Base-by-base conservation (phyloP, 1,140 invertebrate species). In the Ganaspis sp. region DNA sequence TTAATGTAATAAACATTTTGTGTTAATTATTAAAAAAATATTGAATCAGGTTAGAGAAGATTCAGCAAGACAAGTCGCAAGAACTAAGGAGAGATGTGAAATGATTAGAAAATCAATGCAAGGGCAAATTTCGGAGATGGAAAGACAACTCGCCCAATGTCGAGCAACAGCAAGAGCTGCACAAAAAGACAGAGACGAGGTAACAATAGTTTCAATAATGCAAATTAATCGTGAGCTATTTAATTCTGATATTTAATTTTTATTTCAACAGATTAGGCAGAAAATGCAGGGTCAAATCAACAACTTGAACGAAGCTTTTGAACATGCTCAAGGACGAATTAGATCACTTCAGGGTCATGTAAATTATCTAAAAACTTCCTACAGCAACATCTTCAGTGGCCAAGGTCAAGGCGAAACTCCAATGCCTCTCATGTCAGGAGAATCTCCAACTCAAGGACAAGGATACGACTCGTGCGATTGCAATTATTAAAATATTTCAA, bases 221-320 rank as follows among this genome's bases (percentile, higher is more conserved):
- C n/a, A n/a, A n/a, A n/a, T n/a, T n/a, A n/a, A n/a, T n/a, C n/a
- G n/a, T n/a, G n/a, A 34, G 45, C n/a, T 26, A 40, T 40, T 73
- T 64, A 9, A 40, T 42, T 45, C 37, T 34, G 72, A 34, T n/a
- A n/a, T n/a, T n/a, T n/a, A n/a, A n/a, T 77, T 64, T 23, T 29
- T 54, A 37, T 53, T 15, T n/a, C 19, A 23, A 2, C 79, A 94
- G 92, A 92, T 95, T 17, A 89, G 94, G 77, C 92, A 93, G 78
- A 94, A 94, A 76, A 94, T 95, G 93, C 93, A 94, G 79, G 92
- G 92, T 73, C 94, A 95, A 84, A 94, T 95, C 64, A 92, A 93
- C 76, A 93, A 94, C 53, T 81, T 95, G 69, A 94, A 93, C 74
- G 93, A 95, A 73, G 94, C 94, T 79, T 94, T 95, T 74, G 92